Percentiles rank a stretch among this genome's conserved stretches.
Conservation (phyloP, 2,113 vertebrate genomes). For the Pseudorasbora parva region DNA sequence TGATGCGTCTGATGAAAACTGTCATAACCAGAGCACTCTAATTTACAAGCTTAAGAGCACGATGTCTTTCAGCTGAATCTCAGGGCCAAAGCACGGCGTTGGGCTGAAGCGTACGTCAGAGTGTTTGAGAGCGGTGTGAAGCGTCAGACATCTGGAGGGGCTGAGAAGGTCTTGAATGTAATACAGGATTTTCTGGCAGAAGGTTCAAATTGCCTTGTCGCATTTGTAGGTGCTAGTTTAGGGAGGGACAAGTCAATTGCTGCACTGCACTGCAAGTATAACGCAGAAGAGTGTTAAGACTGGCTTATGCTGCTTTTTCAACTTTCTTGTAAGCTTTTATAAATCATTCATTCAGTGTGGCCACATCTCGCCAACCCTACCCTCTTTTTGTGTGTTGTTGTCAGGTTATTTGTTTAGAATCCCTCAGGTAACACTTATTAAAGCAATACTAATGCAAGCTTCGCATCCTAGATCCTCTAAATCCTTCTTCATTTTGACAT, state of each 20-base stretch:
- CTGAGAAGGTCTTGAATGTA: conserved; percentile 10
- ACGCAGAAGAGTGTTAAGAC: not conserved
- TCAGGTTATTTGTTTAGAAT: conserved; percentile 20
- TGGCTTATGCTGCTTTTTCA: not conserved
- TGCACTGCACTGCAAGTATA: not conserved
- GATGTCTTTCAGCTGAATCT: conserved; percentile 16
- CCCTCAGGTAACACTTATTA: conserved; percentile 5
- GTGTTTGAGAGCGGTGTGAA: not conserved
- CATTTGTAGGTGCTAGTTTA: conserved; percentile 21
- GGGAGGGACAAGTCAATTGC: conserved; percentile 21
- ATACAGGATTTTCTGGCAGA: conserved; percentile 32
- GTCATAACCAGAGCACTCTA: conserved; percentile 31
- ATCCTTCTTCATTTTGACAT: not conserved
- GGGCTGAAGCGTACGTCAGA: not conserved
- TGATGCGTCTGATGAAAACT: conserved; percentile 42
- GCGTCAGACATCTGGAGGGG: conserved; percentile 19
- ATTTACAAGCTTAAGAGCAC: conserved; percentile 45
- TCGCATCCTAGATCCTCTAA: conserved; percentile 18
- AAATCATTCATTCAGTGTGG: conserved; percentile 11
- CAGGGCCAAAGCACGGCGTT: conserved; percentile 10
- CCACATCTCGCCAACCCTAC: not conserved
- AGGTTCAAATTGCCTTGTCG: conserved; percentile 19
- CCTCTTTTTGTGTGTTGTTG: too few species aligned
- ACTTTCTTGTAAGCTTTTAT: not conserved
- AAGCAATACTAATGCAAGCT: conserved; percentile 9